These are phyloP conservation scores for Barnardius zonarius DNA, from an alignment of 2,113 vertebrate genomes.

Conservation along the genomic window DNA sequence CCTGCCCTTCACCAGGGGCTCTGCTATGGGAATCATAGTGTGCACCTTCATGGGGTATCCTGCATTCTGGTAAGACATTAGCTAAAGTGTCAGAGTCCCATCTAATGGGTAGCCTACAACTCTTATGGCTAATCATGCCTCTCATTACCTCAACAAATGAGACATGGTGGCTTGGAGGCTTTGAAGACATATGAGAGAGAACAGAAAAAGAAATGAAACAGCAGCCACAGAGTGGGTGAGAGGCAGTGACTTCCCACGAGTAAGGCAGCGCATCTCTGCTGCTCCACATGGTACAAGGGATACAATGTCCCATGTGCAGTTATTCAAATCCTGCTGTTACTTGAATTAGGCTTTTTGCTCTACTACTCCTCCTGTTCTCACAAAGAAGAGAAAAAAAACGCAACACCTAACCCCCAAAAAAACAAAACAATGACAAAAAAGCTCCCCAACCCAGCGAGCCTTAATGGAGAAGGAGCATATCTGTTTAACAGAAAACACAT, in stretches of 20 bases:
- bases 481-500: constrained; percentile 1
- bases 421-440: not conserved
- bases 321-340: not conserved
- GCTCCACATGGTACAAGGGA: not conserved
- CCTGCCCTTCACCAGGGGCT: not conserved
- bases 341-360: not conserved
- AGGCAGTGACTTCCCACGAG: not conserved
- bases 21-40: not conserved
- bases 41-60: not conserved
- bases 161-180: not conserved
- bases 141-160: not conserved
- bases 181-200: not conserved
- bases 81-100: not conserved
- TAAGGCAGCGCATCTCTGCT: not conserved
- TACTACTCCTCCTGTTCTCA: not conserved
- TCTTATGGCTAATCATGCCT: not conserved
- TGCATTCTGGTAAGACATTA: not conserved
- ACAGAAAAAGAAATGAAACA: not conserved
- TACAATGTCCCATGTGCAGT: not conserved
- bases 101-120: not conserved
- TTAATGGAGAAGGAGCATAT: not conserved
- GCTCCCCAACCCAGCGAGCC: too few species aligned
- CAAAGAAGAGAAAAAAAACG: not conserved
- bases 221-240: not conserved
- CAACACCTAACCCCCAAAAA: not conserved